Evolutionary conservation across 2,888 invertebrate species (phyloP).

Genomic region (Eulithis testata): DNA sequence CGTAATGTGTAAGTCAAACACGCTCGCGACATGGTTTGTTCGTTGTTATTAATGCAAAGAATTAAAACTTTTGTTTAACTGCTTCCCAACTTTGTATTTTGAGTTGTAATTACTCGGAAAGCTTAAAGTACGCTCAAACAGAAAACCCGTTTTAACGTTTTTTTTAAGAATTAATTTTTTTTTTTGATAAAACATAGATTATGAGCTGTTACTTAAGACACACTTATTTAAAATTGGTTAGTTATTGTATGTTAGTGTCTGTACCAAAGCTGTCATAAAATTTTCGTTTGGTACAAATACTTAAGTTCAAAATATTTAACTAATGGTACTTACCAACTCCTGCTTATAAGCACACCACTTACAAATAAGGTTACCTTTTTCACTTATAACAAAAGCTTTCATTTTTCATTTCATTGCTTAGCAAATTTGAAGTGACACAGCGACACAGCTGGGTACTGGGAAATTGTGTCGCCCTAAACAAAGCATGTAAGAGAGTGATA

Average conservation of each 20-base stretch:
- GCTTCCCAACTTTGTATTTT: conserved; percentile 49
- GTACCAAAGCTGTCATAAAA: too few species aligned
- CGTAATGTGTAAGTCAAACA: conserved; percentile 76
- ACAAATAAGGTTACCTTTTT: too few species aligned
- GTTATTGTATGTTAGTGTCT: too few species aligned
- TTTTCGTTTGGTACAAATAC: too few species aligned
- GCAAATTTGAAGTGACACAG: neutral
- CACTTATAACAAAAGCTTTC: neutral
- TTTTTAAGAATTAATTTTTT: neutral
- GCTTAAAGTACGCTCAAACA: neutral
- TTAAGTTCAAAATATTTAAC: too few species aligned
- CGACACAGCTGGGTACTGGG: conserved; percentile 1
- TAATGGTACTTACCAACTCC: too few species aligned
- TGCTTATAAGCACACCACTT: too few species aligned
- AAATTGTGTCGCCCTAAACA: conserved; percentile 19
- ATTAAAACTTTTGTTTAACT: conserved; percentile 70
- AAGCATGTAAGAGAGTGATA: conserved; percentile 21
- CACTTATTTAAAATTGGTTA: too few species aligned
- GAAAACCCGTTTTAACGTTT: neutral
- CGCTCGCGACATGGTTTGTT: conserved; percentile 57
- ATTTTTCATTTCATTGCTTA: neutral
- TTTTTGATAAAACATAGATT: too few species aligned
- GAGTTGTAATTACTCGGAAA: conserved; percentile 40
- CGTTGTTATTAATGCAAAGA: conserved; percentile 73
- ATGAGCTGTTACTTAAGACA: too few species aligned